Evolutionary conservation across 2,797 vertebrate species (phyloP), one percentile per base, ranked within the genome.

Genomic region (Halcyon leucocephala): DNA sequence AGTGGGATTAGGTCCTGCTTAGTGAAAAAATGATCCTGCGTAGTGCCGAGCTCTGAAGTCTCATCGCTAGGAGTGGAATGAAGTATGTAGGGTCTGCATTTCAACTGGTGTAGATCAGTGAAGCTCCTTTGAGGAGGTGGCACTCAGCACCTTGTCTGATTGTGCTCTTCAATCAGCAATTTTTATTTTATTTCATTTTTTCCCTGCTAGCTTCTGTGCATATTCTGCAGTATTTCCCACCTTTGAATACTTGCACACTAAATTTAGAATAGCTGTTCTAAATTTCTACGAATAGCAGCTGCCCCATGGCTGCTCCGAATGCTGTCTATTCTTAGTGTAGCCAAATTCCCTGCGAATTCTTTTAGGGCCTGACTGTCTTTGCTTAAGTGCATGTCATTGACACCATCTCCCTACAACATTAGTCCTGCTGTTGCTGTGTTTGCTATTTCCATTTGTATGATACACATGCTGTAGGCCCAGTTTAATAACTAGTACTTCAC

Each of bases 271-370:
- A 89, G n/a, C 87, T 69, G 14, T 77, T 46, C 57, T 37, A 66
- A 94, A 94, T 62, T 86, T 93, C 93, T 95, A 25, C 16, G 10
- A 94, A 82, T 70, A 94, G 83, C 96, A 97, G 93, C 85, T 96
- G 95, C 72, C 65, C 88, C 76, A 17, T 37, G 62, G 60, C 90
- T 61, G 70, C 86, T 90, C 83, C 64, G 82, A 96, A 87, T 35
- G 48, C 72, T 0, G 1, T 84, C 93, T 96, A 93, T 97, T 96
- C 86, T 97, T 95, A 94, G 94, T 24, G 73, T 35, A 69, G 83
- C 58, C 64, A 86, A 81, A 95, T 96, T 91, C 86, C 41, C 42
- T 29, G 42, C 58, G 57, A 42, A 95, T 93, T 94, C 83, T 67
- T 91, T 57, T 21, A 69, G 71, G 66, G 71, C 76, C 64, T 86